These are phyloP conservation scores for Caracal caracal DNA, from an alignment of 2,113 vertebrate genomes.

Conservation along the genomic window DNA sequence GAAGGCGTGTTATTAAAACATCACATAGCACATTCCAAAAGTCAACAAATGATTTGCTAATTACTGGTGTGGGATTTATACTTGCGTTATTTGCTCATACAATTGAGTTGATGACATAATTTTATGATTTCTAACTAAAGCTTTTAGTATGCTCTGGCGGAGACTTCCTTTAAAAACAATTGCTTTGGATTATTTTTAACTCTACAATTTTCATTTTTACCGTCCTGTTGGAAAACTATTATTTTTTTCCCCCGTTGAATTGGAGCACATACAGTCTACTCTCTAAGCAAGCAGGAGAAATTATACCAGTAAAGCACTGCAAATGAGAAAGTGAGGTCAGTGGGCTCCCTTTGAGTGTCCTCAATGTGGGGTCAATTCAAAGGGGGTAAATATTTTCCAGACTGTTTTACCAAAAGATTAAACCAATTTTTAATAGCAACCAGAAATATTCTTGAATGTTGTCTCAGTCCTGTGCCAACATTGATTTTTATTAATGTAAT, in stretches of 20 bases:
- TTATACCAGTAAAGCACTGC: background rate
- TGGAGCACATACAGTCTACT: background rate
- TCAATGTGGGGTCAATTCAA: background rate
- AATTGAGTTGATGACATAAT: conserved; percentile 4
- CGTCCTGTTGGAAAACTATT: background rate
- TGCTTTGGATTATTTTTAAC: conserved; percentile 29
- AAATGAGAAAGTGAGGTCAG: background rate
- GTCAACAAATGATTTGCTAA: background rate
- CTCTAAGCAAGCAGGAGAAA: background rate
- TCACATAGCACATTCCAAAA: conserved; percentile 18
- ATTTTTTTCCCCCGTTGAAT: background rate
- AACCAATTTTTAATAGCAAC: background rate
- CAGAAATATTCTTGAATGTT: background rate
- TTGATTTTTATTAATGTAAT: conserved; percentile 1
- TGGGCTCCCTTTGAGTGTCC: background rate
- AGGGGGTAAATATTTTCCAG: background rate
- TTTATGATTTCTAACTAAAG: background rate
- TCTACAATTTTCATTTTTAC: background rate
- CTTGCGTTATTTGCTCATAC: background rate
- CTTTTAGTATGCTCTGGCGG: background rate
- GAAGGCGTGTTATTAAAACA: background rate
- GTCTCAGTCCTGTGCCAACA: background rate
- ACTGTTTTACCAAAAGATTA: background rate
- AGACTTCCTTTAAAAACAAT: conserved; percentile 2
- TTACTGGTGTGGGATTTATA: background rate